Evolutionary conservation across 2,797 vertebrate species (phyloP).

Genomic region (Helarctos malayanus): DNA sequence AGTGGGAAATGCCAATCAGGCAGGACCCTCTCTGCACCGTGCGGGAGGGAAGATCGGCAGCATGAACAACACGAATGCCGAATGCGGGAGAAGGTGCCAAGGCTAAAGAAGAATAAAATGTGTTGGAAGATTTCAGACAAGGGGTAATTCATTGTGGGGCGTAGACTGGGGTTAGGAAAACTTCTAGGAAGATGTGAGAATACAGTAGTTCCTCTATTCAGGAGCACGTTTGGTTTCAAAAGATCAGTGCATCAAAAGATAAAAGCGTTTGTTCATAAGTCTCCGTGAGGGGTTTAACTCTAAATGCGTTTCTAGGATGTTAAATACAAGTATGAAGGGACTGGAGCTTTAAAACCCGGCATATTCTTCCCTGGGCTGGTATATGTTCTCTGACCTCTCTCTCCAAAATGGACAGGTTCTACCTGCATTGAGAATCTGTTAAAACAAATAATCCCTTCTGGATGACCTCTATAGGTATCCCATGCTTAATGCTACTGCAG

Average conservation of each 20-base stretch:
- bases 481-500: neutral
- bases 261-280: neutral
- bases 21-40: neutral
- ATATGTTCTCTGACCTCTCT: neutral
- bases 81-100: neutral
- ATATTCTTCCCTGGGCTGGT: neutral
- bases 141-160: too few relatives aligned
- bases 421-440: neutral
- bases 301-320: neutral
- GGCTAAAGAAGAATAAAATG: neutral
- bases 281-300: neutral
- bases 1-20: neutral
- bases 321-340: neutral
- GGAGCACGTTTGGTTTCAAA: neutral
- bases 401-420: neutral
- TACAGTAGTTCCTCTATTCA: neutral
- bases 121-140: neutral
- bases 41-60: neutral
- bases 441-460: neutral
- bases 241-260: neutral
- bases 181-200: neutral
- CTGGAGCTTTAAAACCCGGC: neutral
- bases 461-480: neutral
- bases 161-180: neutral
- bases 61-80: neutral